Evolutionary conservation across 1,140 invertebrate species (phyloP), one percentile per base, ranked within the genome.

Genomic region (Saxidomus purpurata): DNA sequence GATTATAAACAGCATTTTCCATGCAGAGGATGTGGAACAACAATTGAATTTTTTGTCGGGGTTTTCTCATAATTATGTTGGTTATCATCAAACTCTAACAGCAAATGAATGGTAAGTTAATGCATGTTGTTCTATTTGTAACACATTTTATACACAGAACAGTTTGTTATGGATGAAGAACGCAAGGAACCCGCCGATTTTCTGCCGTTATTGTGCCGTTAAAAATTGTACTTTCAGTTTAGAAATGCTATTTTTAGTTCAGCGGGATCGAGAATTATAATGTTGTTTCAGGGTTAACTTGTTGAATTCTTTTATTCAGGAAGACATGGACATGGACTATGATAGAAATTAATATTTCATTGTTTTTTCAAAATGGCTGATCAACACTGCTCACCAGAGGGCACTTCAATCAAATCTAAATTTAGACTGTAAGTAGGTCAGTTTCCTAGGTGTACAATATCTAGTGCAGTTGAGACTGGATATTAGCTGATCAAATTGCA

Each of bases 381-480:
- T 79, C 6, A 13, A 52, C 25, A 17, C 9, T 49, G 28, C 4
- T 47, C 74, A 47, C 40, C 19, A 52, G 76, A 49, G 43, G 47
- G 31, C 47, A 25, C 43, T 79, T 52, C 47, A 79, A 49, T 49
- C 76, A 79, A 79, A 38, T 15, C 76, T 79, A 79, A 25, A 19
- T 79, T 34, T 79, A 79, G 76, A 22, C 9, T 25, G 36, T 47
- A 79, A 17, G 76, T 79, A 79, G 76, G 76, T 79, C 76, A 79
- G 49, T n/a, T 31, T 52, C n/a, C 74, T 40, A 77, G 74, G 76
- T 79, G 76, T 79, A 52, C 31, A 59, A 34, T 25, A 79, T 79
- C 47, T 49, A 36, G 43, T 76, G 71, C 71, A 76, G 43, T 49
- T 74, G 15, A 11, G n/a, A 15, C 19, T 22, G 15, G 38, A 40